Base-by-base conservation (phyloP, 2,888 invertebrate genomes). In the Crematogaster levior region DNA sequence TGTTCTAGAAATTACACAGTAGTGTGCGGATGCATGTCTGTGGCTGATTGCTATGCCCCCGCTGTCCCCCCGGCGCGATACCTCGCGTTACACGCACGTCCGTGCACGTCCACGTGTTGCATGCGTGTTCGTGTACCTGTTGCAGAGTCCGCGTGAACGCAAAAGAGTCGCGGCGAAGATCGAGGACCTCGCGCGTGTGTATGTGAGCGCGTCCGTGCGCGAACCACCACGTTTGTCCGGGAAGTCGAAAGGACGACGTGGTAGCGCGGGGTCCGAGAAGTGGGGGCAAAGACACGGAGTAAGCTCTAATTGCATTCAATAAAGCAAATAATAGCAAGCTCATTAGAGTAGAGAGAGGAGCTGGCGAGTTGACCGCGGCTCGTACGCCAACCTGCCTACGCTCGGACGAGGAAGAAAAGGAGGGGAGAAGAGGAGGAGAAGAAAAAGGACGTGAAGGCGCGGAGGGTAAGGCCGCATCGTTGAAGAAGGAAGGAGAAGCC, bases 271-370 rank as follows among this genome's bases (percentile, higher is more conserved):
- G 48, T 37, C 56, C 85, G 75, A 82, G 84, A 51, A 74, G 84
- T 74, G 84, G 84, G 75, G 85, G 73, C 89, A 86, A 91, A 90
- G 92, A 93, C 93, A 93, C 89, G 92, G 91, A 93, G 93, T 92
- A 92, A 93, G 92, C 93, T 93, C 93, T 93, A 93, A 93, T 93
- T 93, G 93, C 93, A 93, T 93, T 92, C 92, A 93, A 93, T 93
- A 93, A 93, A 93, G 93, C 93, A 93, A 93, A 93, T 93, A 93
- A 93, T 93, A 93, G 93, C 93, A 92, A 93, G 93, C 93, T 93
- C 93, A 93, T 93, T 93, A 93, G 93, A 93, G 92, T 90, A 89
- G 90, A 90, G 91, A 91, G 92, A 91, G 91, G 89, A 91, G 92
- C 90, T 89, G 90, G 90, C 88, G 90, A 92, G 91, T 92, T 91